A percentile compares a stretch with the other conserved stretches of the same genome.
These are phyloP conservation scores for Empidonax traillii DNA, from an alignment of 2,113 vertebrate species.

Conservation along the genomic window DNA sequence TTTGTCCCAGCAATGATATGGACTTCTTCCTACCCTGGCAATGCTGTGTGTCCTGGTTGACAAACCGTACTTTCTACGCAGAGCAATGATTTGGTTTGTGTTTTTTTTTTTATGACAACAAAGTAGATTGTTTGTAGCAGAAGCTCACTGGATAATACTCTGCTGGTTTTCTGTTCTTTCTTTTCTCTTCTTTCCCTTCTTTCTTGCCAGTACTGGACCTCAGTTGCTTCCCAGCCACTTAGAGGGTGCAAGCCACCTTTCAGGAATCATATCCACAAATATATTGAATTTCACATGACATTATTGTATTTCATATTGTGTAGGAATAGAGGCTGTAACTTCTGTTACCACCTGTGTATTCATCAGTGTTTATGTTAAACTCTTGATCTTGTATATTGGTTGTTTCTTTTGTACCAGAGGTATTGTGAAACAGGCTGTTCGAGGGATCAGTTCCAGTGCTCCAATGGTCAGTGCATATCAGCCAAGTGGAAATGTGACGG, in stretches of 20 bases:
- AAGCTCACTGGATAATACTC: not conserved
- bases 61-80: not conserved
- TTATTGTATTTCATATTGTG: not conserved
- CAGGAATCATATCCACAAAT: not conserved
- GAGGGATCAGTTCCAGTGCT: conserved; percentile 92
- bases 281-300: not conserved
- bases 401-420: conserved; percentile 80
- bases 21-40: not conserved
- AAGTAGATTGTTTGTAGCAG: not conserved
- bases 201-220: not conserved
- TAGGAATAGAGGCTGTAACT: not conserved
- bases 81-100: not conserved
- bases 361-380: not conserved
- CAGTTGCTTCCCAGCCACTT: not conserved
- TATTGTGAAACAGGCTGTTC: conserved; percentile 90
- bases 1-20: not conserved
- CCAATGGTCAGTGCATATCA: conserved; percentile 92
- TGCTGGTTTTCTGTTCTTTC: not conserved
- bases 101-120: fast-evolving
- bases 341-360: not conserved
- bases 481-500: conserved; percentile 93
- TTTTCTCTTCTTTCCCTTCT: not conserved
- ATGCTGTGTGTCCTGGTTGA: not conserved
- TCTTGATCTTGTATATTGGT: not conserved
- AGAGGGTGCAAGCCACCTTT: not conserved